Evolutionary conservation across 2,113 vertebrate species (phyloP), one percentile per base, ranked within the genome.

Genomic region (Petrocephalus microphthalmus): DNA sequence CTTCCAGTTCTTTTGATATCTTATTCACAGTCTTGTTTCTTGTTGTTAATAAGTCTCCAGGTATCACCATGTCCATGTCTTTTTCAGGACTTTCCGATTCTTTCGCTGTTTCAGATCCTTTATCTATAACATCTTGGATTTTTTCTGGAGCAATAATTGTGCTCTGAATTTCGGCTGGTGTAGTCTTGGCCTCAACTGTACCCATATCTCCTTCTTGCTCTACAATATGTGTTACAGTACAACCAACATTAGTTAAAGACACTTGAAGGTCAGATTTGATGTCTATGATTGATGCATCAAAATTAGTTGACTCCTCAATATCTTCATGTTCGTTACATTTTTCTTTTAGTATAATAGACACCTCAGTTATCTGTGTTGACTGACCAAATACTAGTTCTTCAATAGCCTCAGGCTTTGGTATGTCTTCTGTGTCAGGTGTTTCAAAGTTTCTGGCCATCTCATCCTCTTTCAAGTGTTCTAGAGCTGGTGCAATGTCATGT

Each of bases 101-200:
- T 83, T 92, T 90, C 60, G n/a, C 10, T 1, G 90, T 84, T 56
- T 91, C 92, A 54, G 81, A 87, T 49, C 96, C 71, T 54, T 87
- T 93, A 82, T 94, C 90, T 25, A 94, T 92, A n/a, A 92, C 93
- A 0, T 95, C 94, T 92, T 95, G 94, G 90, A 95, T 93, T 1
- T 95, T 90, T 0, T 94, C 94, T 81, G 95, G n/a, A 49, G 96
- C 92, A 5, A 93, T 89, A 89, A 91, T 91, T 0, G 91, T 91
- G 87, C 92, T 95, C 91, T 95, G 92, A 0, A 94, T 92, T 86
- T 94, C 88, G 83, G 93, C 82, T 3, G 90, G 0, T 87, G 87
- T 88, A 56, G 92, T 87, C 64, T 94, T 91, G 37, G 90, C 87
- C 7, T 83, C 29, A 84, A 85, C 86, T 85, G 89, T 57, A 2